phyloP scores from a whole-genome alignment of 2,797 vertebrate species.

The Masticophis lateralis region DNA sequence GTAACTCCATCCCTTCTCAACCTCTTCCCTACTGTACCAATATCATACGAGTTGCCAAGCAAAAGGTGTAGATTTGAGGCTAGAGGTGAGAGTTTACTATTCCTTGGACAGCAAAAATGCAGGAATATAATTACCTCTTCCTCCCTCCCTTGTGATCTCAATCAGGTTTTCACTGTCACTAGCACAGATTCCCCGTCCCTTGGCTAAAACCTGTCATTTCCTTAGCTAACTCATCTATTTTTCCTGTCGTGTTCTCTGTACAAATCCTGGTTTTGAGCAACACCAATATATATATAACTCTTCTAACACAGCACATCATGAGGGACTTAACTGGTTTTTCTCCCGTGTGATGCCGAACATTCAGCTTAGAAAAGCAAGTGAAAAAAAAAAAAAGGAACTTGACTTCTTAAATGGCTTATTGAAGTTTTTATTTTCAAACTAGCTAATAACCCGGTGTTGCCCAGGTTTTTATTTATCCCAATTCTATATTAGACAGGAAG shows the following conservation, averaged over 20 bases:
- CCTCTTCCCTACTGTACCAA: constrained; percentile 13
- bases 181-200: neutral
- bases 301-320: neutral
- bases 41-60: neutral
- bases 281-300: neutral
- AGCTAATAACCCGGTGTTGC: too few relatives aligned
- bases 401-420: neutral
- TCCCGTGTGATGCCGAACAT: neutral
- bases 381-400: neutral
- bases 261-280: neutral
- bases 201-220: neutral
- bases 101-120: neutral
- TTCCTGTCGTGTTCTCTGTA: too few relatives aligned
- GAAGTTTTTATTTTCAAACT: neutral
- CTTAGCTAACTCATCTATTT: too few relatives aligned
- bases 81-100: neutral
- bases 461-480: too few relatives aligned
- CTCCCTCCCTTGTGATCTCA: neutral
- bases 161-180: neutral
- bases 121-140: neutral
- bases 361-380: neutral
- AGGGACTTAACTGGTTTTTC: neutral
- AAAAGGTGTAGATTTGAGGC: neutral
- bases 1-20: constrained; percentile 7
- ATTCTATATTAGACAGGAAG: too few relatives aligned